Conservation (phyloP, 1,140 invertebrate species). For the Cyclargus thomasi region DNA sequence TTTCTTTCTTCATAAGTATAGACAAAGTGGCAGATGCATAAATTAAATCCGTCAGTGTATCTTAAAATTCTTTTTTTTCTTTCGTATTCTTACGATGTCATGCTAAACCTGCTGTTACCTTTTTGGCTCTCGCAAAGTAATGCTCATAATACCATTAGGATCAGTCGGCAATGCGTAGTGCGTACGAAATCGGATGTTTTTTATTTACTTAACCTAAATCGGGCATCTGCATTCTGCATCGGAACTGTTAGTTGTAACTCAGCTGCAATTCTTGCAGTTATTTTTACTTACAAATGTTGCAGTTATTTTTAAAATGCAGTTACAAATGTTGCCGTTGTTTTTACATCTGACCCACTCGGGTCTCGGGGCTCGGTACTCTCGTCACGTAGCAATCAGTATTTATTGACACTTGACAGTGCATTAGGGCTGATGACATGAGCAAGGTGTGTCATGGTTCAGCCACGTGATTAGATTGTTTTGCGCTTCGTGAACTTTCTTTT, state of each 20-base stretch:
- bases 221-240: slow-evolving; percentile 9
- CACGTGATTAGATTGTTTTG: not conserved
- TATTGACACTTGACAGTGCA: slow-evolving; percentile 34
- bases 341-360: slow-evolving; percentile 29
- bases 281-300: too few species aligned
- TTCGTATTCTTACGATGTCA: too few species aligned
- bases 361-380: slow-evolving; percentile 27
- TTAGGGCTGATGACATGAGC: slow-evolving; percentile 19
- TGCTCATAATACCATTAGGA: not conserved
- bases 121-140: not conserved
- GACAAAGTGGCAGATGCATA: too few species aligned
- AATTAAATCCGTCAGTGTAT: too few species aligned
- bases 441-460: slow-evolving; percentile 1
- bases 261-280: too few species aligned
- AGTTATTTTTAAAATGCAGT: slow-evolving; percentile 22
- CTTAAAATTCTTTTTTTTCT: too few species aligned
- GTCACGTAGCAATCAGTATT: slow-evolving; percentile 36
- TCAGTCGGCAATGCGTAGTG: too few species aligned
- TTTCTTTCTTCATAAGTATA: too few species aligned
- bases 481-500: slow-evolving; percentile 6
- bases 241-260: too few species aligned
- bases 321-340: slow-evolving; percentile 24
- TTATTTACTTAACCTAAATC: slow-evolving; percentile 22
- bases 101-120: too few species aligned
- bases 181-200: slow-evolving; percentile 17